Percentiles rank a stretch among this genome's conserved stretches.
phyloP scores from a whole-genome alignment of 2,113 vertebrate genomes.

The Urocolius indicus region DNA sequence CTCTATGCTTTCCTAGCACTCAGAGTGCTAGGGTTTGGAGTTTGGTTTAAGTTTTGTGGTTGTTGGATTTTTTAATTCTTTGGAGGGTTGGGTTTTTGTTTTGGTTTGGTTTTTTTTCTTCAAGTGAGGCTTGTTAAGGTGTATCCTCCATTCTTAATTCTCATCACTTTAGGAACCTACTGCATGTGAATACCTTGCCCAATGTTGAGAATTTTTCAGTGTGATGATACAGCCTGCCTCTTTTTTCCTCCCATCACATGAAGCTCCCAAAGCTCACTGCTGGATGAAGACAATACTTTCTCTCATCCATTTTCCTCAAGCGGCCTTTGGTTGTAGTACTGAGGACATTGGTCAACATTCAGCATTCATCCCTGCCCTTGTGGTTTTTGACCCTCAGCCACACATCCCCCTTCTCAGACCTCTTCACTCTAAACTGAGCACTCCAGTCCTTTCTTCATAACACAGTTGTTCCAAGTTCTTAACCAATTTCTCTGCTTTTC shows the following conservation, averaged over 20 bases:
- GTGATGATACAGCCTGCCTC: fast-evolving
- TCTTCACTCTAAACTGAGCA: background rate
- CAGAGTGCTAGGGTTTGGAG: fast-evolving
- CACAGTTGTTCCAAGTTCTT: background rate
- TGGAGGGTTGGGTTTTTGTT: background rate
- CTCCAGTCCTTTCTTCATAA: background rate
- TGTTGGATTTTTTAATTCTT: too few species aligned
- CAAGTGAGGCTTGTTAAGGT: background rate
- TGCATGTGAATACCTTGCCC: background rate
- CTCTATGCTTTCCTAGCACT: background rate
- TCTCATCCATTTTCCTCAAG: background rate
- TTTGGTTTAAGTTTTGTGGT: background rate
- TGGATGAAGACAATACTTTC: background rate
- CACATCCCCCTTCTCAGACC: background rate
- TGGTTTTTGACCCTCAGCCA: background rate
- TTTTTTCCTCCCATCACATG: background rate
- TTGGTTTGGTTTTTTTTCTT: background rate
- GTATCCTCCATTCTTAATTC: background rate
- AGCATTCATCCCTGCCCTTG: background rate
- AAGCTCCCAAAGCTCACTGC: background rate
- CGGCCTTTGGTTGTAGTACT: background rate
- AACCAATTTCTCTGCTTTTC: background rate
- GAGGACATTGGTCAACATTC: background rate
- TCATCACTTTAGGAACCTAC: background rate
- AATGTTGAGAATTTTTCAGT: background rate